phyloP scores from a whole-genome alignment of 2,113 vertebrate genomes.

The Nothoprocta perdicaria region DNA sequence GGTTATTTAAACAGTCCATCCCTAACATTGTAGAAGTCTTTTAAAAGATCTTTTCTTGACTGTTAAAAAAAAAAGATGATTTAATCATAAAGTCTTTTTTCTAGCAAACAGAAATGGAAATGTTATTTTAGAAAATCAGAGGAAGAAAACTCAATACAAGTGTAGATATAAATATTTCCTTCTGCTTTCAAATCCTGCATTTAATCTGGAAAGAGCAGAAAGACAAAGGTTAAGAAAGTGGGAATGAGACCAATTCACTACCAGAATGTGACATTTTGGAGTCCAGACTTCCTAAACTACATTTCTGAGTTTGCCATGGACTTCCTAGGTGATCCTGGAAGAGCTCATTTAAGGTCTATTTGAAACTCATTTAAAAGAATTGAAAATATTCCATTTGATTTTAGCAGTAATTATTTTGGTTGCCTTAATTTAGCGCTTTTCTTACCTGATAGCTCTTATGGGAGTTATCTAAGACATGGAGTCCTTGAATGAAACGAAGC shows the following conservation, averaged over 20 bases:
- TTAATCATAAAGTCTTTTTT: conserved; percentile 35
- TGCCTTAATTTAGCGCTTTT: not conserved
- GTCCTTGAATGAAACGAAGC: not conserved
- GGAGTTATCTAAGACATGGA: not conserved
- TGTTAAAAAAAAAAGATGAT: conserved; percentile 29
- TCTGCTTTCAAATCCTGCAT: not conserved
- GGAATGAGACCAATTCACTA: not conserved
- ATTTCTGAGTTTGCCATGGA: not conserved
- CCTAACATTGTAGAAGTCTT: not conserved
- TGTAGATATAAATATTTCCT: not conserved
- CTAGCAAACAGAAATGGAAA: conserved; percentile 24
- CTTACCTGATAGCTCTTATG: not conserved
- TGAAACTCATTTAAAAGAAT: not conserved
- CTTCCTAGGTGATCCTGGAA: not conserved
- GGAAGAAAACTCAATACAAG: not conserved
- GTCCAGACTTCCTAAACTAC: not conserved
- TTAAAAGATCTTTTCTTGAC: conserved; percentile 11
- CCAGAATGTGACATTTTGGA: not conserved
- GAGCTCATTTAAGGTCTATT: not conserved
- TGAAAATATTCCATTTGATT: not conserved
- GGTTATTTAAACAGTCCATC: conserved; percentile 62
- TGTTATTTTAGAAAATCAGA: conserved; percentile 16
- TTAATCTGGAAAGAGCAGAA: not conserved
- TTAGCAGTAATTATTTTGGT: not conserved
- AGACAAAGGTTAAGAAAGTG: not conserved